Conservation (phyloP, 2,797 vertebrate species). For the Melanotaenia parkinsoni region DNA sequence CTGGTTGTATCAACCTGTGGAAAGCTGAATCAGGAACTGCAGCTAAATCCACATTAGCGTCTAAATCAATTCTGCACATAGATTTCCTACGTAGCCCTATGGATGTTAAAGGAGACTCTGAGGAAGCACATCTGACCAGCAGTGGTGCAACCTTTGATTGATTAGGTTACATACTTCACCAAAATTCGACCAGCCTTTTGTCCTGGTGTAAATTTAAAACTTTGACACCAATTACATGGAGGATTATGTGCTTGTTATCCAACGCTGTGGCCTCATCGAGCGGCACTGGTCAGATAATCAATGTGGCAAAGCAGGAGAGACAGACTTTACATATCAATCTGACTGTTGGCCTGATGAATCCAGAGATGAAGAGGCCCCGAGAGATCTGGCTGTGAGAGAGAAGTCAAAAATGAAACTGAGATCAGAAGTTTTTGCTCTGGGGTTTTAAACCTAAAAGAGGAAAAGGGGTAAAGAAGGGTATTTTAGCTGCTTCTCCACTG, state of each 20-base stretch:
- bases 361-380: constrained; percentile 23
- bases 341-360: constrained; percentile 31
- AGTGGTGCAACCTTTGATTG: constrained; percentile 21
- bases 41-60: constrained; percentile 22
- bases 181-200: constrained; percentile 31
- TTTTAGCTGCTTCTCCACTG: background rate
- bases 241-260: constrained; percentile 66
- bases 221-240: constrained; percentile 44
- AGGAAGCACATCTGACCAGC: background rate
- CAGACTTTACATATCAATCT: constrained; percentile 58
- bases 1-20: background rate
- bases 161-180: constrained; percentile 47
- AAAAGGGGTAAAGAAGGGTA: constrained; percentile 12
- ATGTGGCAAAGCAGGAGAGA: constrained; percentile 48
- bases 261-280: constrained; percentile 46
- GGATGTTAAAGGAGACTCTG: background rate
- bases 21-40: constrained; percentile 20
- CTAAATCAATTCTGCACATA: background rate
- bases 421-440: constrained; percentile 29
- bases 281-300: constrained; percentile 56
- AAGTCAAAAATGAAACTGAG: constrained; percentile 33
- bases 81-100: constrained; percentile 6
- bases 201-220: constrained; percentile 49
- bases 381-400: constrained; percentile 28
- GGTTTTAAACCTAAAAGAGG: constrained; percentile 26